phyloP scores from a whole-genome alignment of 2,113 vertebrate species.

The Oncorhynchus clarkii region DNA sequence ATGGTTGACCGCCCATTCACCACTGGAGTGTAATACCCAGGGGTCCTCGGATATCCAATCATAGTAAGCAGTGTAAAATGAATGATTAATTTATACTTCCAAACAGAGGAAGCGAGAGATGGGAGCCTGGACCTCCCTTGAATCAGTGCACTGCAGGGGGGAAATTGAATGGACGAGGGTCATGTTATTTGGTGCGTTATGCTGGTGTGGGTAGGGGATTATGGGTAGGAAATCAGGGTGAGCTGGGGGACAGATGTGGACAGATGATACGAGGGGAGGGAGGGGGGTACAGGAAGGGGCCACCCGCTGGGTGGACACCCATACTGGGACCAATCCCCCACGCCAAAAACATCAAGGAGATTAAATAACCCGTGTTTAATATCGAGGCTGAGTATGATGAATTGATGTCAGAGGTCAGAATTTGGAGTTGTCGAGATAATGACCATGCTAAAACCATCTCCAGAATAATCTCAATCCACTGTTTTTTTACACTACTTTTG shows the following conservation, averaged over 20 bases:
- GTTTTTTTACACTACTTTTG: not conserved
- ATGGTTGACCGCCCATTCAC: not conserved
- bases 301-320: not conserved
- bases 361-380: not conserved
- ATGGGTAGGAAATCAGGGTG: slow-evolving; percentile 15
- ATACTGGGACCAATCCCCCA: not conserved
- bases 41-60: not conserved
- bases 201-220: slow-evolving; percentile 25
- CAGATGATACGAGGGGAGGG: slow-evolving; percentile 1
- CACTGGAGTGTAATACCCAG: not conserved
- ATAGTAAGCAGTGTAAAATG: not conserved
- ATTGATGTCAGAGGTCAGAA: not conserved
- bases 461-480: not conserved
- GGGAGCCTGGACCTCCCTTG: not conserved
- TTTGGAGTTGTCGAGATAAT: not conserved
- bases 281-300: not conserved
- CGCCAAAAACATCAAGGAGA: not conserved
- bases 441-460: not conserved
- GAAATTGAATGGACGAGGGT: not conserved
- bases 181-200: slow-evolving; percentile 19
- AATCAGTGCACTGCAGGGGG: not conserved
- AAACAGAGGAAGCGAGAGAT: not conserved
- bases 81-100: not conserved
- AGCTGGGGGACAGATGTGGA: not conserved
- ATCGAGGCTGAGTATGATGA: not conserved